These are phyloP conservation scores for Pogonus chalceus DNA, from an alignment of 1,140 invertebrate genomes.

Conservation along the genomic window DNA sequence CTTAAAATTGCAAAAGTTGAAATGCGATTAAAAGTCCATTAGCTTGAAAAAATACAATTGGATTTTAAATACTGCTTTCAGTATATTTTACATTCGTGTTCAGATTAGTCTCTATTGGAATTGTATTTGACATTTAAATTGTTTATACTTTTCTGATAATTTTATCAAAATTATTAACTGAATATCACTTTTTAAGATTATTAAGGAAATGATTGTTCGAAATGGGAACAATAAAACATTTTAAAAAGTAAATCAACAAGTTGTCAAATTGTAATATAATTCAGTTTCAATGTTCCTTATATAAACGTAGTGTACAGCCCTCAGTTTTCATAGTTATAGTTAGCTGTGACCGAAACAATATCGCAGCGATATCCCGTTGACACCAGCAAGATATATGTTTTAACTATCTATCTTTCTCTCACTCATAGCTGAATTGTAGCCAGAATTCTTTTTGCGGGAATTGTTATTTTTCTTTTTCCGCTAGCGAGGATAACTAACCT, in stretches of 20 bases:
- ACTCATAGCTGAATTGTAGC: neutral
- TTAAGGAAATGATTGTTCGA: too few species aligned
- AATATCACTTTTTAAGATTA: too few species aligned
- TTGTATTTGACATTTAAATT: too few species aligned
- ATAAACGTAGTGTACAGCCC: too few species aligned
- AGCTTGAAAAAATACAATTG: neutral
- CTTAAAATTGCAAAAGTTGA: neutral
- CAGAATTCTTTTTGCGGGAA: neutral
- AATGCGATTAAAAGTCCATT: slow-evolving; percentile 1
- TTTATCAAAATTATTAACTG: too few species aligned
- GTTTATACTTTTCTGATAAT: too few species aligned
- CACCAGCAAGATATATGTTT: neutral
- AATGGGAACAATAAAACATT: too few species aligned
- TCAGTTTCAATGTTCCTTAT: too few species aligned
- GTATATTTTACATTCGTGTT: too few species aligned
- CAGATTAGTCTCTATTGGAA: too few species aligned
- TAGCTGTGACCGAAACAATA: neutral
- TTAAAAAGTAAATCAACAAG: slow-evolving; percentile 2
- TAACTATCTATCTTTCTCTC: neutral
- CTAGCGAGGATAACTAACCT: neutral
- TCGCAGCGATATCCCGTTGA: neutral
- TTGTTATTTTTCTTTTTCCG: neutral
- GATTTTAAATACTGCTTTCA: too few species aligned
- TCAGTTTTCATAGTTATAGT: too few species aligned
- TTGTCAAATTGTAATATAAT: slow-evolving; percentile 2